Conservation (phyloP, 2,888 invertebrate genomes). For the Hipparchia sbordonii region DNA sequence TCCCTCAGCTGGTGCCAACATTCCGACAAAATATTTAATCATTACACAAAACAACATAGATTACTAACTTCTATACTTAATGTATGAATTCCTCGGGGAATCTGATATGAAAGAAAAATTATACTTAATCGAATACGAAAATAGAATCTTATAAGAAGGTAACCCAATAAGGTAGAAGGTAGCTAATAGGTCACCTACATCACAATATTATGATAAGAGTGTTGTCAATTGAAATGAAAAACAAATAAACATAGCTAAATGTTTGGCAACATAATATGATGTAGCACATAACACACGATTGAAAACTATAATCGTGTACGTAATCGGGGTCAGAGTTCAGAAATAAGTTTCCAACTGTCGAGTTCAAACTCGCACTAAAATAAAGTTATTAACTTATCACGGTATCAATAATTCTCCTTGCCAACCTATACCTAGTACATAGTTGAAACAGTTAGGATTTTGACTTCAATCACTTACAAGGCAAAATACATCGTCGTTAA, state of each 20-base stretch:
- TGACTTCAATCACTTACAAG: too few relatives aligned
- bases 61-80: too few relatives aligned
- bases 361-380: not conserved
- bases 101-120: not conserved
- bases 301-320: not conserved
- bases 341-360: not conserved
- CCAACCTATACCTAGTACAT: too few relatives aligned
- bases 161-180: not conserved
- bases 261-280: slow-evolving; percentile 1
- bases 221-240: not conserved
- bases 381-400: not conserved
- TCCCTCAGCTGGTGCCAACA: too few relatives aligned
- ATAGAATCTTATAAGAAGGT: not conserved
- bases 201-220: not conserved
- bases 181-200: not conserved
- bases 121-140: not conserved
- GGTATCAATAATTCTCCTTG: too few relatives aligned
- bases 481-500: too few relatives aligned
- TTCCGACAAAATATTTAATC: too few relatives aligned
- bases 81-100: not conserved
- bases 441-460: too few relatives aligned
- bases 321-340: not conserved
- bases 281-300: not conserved
- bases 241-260: slow-evolving; percentile 14
- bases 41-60: too few relatives aligned